phyloP scores from a whole-genome alignment of 2,797 vertebrate species.

The Alfaro cultratus region DNA sequence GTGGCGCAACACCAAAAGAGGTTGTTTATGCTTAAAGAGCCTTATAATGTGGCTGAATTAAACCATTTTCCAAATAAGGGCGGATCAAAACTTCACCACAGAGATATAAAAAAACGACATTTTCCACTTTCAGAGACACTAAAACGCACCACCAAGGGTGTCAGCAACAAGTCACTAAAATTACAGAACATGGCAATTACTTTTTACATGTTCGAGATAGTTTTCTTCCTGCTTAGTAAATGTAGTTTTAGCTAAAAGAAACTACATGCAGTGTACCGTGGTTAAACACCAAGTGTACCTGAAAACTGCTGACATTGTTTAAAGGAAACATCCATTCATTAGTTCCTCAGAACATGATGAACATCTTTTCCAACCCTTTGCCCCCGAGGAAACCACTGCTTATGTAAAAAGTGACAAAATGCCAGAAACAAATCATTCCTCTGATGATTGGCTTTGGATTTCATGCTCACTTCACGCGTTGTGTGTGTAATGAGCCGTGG shows the following conservation, averaged over 20 bases:
- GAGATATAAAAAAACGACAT: not conserved
- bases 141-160: not conserved
- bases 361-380: not conserved
- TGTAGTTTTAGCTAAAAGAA: not conserved
- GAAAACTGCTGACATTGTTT: not conserved
- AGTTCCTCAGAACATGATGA: not conserved
- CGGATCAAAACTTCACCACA: not conserved
- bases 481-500: conserved; percentile 35
- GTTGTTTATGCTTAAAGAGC: not conserved
- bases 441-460: conserved; percentile 36
- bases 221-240: not conserved
- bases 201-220: not conserved
- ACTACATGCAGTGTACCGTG: not conserved
- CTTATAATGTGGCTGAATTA: not conserved
- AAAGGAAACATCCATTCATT: conserved; percentile 2
- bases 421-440: conserved; percentile 26
- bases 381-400: conserved; percentile 6
- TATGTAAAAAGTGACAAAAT: not conserved
- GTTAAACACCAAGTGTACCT: not conserved
- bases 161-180: not conserved
- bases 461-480: conserved; percentile 24
- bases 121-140: not conserved
- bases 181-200: not conserved
- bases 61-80: not conserved
- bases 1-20: not conserved